Percentiles rank a stretch among this genome's conserved stretches.
phyloP scores from a whole-genome alignment of 2,797 vertebrate genomes.

The Labroides dimidiatus region DNA sequence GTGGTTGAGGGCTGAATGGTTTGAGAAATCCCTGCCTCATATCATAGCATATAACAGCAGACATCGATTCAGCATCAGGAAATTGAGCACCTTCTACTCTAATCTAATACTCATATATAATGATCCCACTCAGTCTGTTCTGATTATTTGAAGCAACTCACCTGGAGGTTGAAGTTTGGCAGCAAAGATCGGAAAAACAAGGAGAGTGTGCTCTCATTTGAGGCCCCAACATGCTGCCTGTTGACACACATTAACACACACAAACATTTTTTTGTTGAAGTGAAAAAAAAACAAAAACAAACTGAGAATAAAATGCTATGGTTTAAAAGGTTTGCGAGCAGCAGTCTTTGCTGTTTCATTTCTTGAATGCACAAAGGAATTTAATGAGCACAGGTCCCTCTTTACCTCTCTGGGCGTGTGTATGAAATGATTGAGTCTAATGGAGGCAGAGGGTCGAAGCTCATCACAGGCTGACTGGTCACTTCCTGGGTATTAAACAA shows the following conservation, averaged over 20 bases:
- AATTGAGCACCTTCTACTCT: no score
- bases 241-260: slow-evolving; percentile 17
- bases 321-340: not conserved
- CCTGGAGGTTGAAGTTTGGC: slow-evolving; percentile 96
- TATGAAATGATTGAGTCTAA: slow-evolving; percentile 92
- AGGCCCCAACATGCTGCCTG: slow-evolving; percentile 78
- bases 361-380: not conserved
- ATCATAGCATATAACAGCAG: no score
- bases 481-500: slow-evolving; percentile 87
- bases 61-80: no score
- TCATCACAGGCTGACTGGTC: slow-evolving; percentile 94
- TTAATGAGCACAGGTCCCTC: not conserved
- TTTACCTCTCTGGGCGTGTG: slow-evolving; percentile 92
- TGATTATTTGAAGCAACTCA: slow-evolving; percentile 65
- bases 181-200: slow-evolving; percentile 96
- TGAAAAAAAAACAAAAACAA: not conserved
- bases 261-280: not conserved
- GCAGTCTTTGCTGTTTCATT: not conserved
- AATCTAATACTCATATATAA: no score
- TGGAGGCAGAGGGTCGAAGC: slow-evolving; percentile 95
- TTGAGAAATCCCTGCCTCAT: no score
- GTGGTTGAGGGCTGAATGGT: no score
- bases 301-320: not conserved
- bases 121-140: not conserved
- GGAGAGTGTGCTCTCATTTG: slow-evolving; percentile 92